Percentiles rank a stretch among this genome's conserved stretches.
Evolutionary conservation across 2,888 invertebrate genomes (phyloP).

Genomic region (Diadromus collaris): DNA sequence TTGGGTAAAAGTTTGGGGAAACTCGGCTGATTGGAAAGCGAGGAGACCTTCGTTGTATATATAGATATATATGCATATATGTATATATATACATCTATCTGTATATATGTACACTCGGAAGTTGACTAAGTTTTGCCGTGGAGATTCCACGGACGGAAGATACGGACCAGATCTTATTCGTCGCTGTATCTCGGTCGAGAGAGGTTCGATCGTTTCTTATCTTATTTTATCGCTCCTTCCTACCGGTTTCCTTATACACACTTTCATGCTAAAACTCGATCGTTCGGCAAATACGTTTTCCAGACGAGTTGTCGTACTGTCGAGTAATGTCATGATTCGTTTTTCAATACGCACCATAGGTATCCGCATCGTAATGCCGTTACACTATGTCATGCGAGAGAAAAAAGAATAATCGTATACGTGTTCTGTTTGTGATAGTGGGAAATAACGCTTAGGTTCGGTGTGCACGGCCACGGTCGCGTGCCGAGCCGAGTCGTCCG

Average conservation of each 20-base stretch:
- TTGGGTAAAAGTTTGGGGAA: constrained; percentile 42
- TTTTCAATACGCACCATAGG: constrained; percentile 32
- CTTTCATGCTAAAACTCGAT: constrained; percentile 51
- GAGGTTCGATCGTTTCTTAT: constrained; percentile 29
- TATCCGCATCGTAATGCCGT: background rate
- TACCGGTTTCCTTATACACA: constrained; percentile 12
- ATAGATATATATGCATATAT: background rate
- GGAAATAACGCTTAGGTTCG: constrained; percentile 7
- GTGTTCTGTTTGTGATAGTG: background rate
- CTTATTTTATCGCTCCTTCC: constrained; percentile 23
- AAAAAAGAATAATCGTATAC: background rate
- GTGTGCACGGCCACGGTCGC: background rate
- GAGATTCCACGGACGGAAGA: constrained; percentile 14
- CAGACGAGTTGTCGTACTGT: constrained; percentile 45
- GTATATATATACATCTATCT: constrained; percentile 1
- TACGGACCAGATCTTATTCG: constrained; percentile 34
- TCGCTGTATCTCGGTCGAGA: constrained; percentile 26
- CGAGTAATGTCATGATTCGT: constrained; percentile 53
- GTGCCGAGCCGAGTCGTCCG: constrained; percentile 26
- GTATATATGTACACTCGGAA: constrained; percentile 33
- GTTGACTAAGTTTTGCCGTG: constrained; percentile 51
- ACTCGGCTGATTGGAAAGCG: constrained; percentile 54
- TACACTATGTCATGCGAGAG: background rate
- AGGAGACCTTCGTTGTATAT: constrained; percentile 20
- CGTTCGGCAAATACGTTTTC: constrained; percentile 59